Percentiles rank a stretch among this genome's conserved stretches.
Conservation (phyloP, 2,888 invertebrate species). For the Sinodicranocentrus sp. region DNA sequence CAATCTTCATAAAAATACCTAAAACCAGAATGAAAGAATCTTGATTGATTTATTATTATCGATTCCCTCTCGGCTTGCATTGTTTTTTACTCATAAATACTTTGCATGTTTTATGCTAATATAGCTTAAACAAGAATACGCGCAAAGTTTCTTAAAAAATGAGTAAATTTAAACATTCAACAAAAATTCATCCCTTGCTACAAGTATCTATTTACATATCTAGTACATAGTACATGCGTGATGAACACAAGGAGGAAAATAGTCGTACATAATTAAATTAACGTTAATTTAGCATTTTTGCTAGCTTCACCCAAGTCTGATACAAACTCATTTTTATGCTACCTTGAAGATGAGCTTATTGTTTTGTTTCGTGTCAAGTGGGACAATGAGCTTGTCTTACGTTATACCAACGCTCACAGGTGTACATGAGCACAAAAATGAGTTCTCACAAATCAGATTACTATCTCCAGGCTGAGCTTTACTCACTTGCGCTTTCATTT, state of each 20-base stretch:
- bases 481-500: constrained; percentile 36
- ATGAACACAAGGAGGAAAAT: constrained; percentile 35
- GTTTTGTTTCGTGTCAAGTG: constrained; percentile 2
- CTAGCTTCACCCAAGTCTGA: constrained; percentile 8
- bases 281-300: constrained; percentile 12
- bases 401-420: background rate
- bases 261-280: constrained; percentile 35
- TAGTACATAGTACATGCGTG: constrained; percentile 9
- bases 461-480: constrained; percentile 36
- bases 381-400: background rate
- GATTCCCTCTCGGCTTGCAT: background rate
- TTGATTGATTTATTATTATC: constrained; percentile 17
- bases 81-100: constrained; percentile 1
- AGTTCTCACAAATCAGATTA: background rate
- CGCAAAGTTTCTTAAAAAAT: background rate
- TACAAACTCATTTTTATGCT: background rate
- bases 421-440: background rate
- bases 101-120: too few relatives aligned
- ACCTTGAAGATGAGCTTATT: constrained; percentile 5
- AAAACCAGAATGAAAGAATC: background rate
- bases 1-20: constrained; percentile 31
- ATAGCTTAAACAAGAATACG: too few relatives aligned
- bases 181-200: background rate
- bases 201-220: background rate
- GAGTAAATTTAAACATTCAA: too few relatives aligned